Percentiles rank a stretch among this genome's conserved stretches.
phyloP scores from a whole-genome alignment of 2,113 vertebrate genomes.

The Conger conger region DNA sequence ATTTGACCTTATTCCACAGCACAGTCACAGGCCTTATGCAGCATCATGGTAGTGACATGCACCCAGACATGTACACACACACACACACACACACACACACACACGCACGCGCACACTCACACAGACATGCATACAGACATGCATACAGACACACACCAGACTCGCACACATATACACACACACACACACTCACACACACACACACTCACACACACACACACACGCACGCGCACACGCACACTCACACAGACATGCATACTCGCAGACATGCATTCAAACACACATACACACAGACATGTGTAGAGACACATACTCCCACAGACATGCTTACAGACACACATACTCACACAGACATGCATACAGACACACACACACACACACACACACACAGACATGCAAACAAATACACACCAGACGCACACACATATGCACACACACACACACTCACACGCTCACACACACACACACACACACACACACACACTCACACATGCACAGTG shows the following conservation, averaged over 20 bases:
- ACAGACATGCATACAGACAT: conserved; percentile 33
- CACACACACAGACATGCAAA: too few species aligned
- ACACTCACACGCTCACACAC: too few species aligned
- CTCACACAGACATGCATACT: too few species aligned
- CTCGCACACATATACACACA: not conserved
- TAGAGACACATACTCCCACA: conserved; percentile 36
- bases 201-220: not conserved
- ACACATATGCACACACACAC: not conserved
- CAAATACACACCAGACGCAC: too few species aligned
- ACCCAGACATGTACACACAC: not conserved
- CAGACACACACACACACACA: conserved; percentile 6
- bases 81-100: not conserved
- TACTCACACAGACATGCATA: conserved; percentile 5
- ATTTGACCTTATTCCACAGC: not conserved
- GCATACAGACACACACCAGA: too few species aligned
- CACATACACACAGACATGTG: conserved; percentile 44
- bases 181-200: not conserved
- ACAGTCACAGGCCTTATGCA: not conserved
- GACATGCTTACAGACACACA: conserved; percentile 15
- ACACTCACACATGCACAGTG: not conserved
- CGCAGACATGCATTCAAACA: too few species aligned
- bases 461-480: not conserved
- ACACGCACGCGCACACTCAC: not conserved
- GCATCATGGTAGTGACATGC: not conserved
- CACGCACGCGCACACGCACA: not conserved